phyloP scores from a whole-genome alignment of 2,888 invertebrate species.

The Ceramica pisi region DNA sequence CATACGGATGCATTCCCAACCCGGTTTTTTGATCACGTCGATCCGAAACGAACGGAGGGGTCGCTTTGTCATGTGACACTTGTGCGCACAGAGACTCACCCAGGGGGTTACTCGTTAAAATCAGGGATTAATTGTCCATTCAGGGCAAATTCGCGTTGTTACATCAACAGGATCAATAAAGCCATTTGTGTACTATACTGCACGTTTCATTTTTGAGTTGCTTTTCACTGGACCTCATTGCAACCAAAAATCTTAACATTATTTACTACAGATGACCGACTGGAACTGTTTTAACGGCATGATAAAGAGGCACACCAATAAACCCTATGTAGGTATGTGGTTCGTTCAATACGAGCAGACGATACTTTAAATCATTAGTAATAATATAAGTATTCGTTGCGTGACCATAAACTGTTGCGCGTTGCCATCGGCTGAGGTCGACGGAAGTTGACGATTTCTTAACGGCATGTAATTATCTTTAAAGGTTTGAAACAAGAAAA shows the following conservation, averaged over 20 bases:
- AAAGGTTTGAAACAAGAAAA: slow-evolving; percentile 73
- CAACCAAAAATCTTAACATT: background rate
- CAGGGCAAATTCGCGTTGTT: slow-evolving; percentile 68
- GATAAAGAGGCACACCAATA: slow-evolving; percentile 2
- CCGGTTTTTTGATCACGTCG: slow-evolving; percentile 86
- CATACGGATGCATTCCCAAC: slow-evolving; percentile 85
- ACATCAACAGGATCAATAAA: slow-evolving; percentile 64
- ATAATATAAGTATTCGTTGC: slow-evolving; percentile 69
- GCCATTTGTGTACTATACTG: slow-evolving; percentile 47
- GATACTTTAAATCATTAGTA: slow-evolving; percentile 58
- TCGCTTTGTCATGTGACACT: slow-evolving; percentile 89
- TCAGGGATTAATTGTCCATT: slow-evolving; percentile 84
- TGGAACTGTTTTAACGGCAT: background rate
- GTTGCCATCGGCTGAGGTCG: slow-evolving; percentile 78
- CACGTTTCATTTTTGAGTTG: slow-evolving; percentile 20
- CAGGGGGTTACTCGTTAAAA: slow-evolving; percentile 86
- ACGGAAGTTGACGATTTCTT: slow-evolving; percentile 87
- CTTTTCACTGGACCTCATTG: background rate
- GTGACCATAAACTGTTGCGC: slow-evolving; percentile 77
- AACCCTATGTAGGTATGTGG: too few relatives aligned
- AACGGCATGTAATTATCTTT: slow-evolving; percentile 75
- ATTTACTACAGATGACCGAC: background rate
- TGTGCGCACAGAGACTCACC: slow-evolving; percentile 84
- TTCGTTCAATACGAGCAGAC: slow-evolving; percentile 42
- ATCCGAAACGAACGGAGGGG: slow-evolving; percentile 85